Conservation (phyloP, 2,888 invertebrate genomes). For the Athalia circularis region DNA sequence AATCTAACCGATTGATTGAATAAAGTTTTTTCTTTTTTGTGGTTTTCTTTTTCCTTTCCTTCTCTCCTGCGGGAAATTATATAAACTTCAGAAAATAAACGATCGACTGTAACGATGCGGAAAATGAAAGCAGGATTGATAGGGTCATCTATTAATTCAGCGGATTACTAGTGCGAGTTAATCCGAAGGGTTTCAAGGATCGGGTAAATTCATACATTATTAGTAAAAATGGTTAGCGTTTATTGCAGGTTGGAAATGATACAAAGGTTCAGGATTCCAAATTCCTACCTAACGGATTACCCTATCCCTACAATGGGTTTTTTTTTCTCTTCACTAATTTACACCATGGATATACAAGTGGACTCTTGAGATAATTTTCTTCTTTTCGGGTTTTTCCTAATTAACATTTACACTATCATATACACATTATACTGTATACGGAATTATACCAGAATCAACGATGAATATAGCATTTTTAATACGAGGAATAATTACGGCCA, state of each 20-base stretch:
- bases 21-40: not conserved
- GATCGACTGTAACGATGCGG: not conserved
- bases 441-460: too few species aligned
- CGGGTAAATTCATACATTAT: slow-evolving; percentile 41
- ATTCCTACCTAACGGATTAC: not conserved
- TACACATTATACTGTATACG: too few species aligned
- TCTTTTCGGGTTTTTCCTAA: too few species aligned
- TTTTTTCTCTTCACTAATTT: slow-evolving; percentile 7
- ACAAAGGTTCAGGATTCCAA: slow-evolving; percentile 32
- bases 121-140: slow-evolving; percentile 6
- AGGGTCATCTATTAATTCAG: not conserved
- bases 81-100: not conserved
- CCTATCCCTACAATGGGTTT: not conserved
- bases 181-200: slow-evolving; percentile 2
- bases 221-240: slow-evolving; percentile 29
- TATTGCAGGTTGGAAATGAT: slow-evolving; percentile 36
- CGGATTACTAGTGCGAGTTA: too few species aligned
- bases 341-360: not conserved
- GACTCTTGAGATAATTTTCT: too few species aligned
- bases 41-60: not conserved
- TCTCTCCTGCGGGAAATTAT: not conserved
- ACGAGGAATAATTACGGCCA: too few species aligned
- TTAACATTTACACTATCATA: too few species aligned
- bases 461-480: too few species aligned
- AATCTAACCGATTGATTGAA: not conserved